A percentile compares a stretch with the other conserved stretches of the same genome.
Conservation (phyloP, 2,888 invertebrate species). For the Diloba caeruleocephala region DNA sequence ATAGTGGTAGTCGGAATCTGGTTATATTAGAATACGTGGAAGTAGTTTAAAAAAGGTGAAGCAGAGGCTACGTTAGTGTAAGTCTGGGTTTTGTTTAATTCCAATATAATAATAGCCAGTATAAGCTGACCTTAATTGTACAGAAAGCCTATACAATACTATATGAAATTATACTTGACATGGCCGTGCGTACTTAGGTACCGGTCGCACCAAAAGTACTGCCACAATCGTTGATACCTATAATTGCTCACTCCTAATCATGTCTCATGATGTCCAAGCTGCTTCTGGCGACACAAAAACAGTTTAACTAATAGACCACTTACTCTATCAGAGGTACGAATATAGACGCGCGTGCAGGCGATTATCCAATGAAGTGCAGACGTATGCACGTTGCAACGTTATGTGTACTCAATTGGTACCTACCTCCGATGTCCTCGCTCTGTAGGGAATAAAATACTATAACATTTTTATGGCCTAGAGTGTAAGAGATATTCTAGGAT, state of each 20-base stretch:
- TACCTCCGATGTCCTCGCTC: not conserved
- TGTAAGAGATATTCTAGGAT: too few species aligned
- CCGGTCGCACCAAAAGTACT: too few species aligned
- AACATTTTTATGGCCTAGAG: conserved; percentile 11
- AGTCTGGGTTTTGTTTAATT: too few species aligned
- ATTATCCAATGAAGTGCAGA: conserved; percentile 47
- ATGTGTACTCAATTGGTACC: conserved; percentile 24
- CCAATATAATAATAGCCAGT: too few species aligned
- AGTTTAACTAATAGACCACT: conserved; percentile 31
- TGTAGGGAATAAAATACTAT: conserved; percentile 16
- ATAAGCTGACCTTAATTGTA: too few species aligned
- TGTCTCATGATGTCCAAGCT: not conserved
- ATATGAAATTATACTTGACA: too few species aligned
- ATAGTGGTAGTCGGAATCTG: too few species aligned
- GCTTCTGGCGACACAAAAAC: conserved; percentile 23
- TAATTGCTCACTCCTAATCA: conserved; percentile 4
- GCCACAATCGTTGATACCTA: conserved; percentile 2
- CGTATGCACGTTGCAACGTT: conserved; percentile 24
- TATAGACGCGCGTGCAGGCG: conserved; percentile 37
- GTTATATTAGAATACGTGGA: too few species aligned
- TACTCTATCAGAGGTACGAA: conserved; percentile 41
- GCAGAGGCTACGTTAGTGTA: too few species aligned
- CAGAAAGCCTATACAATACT: too few species aligned
- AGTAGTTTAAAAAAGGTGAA: too few species aligned
- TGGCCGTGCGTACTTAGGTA: too few species aligned